Base-by-base conservation (phyloP, 2,888 invertebrate species). In the Sinelater perroti region DNA sequence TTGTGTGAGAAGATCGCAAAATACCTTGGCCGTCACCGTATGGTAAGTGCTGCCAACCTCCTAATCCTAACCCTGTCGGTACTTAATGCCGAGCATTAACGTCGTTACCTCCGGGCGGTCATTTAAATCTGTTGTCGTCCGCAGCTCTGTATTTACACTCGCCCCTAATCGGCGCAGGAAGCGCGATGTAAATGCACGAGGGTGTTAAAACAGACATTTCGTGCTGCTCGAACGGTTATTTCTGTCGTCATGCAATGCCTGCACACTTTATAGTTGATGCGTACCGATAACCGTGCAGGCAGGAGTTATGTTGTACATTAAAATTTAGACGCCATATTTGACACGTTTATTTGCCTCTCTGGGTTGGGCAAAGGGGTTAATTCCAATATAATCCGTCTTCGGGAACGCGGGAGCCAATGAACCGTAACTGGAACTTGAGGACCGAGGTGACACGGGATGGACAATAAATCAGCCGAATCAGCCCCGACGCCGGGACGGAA, bases 21-120 rank as follows among this genome's bases (percentile, higher is more conserved):
- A 70, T 52, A 68, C 75, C 1, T 60, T 75, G 13, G 68, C 73
- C 5, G 70, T 74, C 5, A 68, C 75, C 8, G 72, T 75, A 26
- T 76, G 76, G 85, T 85, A 70, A 83, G 85, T 83, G 3, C n/a
- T n/a, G 8, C 11, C 11, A 8, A 10, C 11, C 11, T n/a, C 3
- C 10, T 30, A 30, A n/a, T n/a, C 3, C 3, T 30, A 4, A 30
- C 11, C 11, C 10, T n/a, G 30, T 30, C 11, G 4, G 8, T 30
- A n/a, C 11, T 30, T 3, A n/a, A n/a, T n/a, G n/a, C n/a, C n/a
- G n/a, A n/a, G n/a, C n/a, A n/a, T n/a, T n/a, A n/a, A n/a, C n/a
- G n/a, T n/a, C n/a, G n/a, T n/a, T n/a, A n/a, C 47, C 21, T 14
- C 8, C 11, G 26, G 38, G 50, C 18, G 4, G n/a, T 20, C 30